Evolutionary conservation across 2,113 vertebrate species (phyloP).

Genomic region (Tupaia chinensis): DNA sequence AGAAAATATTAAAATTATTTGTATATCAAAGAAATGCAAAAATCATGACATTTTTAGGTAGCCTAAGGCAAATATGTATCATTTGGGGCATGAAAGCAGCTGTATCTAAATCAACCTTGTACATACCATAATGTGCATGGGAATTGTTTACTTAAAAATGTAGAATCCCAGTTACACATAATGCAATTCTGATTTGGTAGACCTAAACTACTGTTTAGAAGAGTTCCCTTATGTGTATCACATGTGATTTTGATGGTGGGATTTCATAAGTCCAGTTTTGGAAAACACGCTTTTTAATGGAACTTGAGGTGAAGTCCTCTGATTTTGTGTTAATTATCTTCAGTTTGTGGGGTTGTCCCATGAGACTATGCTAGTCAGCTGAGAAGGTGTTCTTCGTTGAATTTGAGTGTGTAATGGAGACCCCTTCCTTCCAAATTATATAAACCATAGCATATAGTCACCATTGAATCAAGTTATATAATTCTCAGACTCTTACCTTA

Average conservation of each 20-base stretch:
- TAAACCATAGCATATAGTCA: background rate
- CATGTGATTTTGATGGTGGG: background rate
- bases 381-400: background rate
- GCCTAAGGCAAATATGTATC: background rate
- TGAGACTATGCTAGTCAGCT: rapidly evolving
- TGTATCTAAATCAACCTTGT: background rate
- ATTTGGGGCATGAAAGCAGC: background rate
- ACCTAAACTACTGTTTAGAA: background rate
- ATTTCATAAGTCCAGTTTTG: background rate
- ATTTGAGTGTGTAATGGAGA: background rate
- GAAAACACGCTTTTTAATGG: background rate
- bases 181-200: background rate
- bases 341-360: too few species aligned
- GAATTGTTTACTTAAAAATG: background rate
- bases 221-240: background rate
- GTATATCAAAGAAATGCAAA: background rate
- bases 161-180: background rate
- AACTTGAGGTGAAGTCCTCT: background rate
- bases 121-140: background rate
- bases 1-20: background rate
- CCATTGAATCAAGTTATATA: background rate
- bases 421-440: background rate
- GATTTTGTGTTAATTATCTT: background rate
- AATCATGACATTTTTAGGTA: background rate
- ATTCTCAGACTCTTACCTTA: background rate